phyloP scores from a whole-genome alignment of 2,797 vertebrate species.

The Propithecus perrieri region DNA sequence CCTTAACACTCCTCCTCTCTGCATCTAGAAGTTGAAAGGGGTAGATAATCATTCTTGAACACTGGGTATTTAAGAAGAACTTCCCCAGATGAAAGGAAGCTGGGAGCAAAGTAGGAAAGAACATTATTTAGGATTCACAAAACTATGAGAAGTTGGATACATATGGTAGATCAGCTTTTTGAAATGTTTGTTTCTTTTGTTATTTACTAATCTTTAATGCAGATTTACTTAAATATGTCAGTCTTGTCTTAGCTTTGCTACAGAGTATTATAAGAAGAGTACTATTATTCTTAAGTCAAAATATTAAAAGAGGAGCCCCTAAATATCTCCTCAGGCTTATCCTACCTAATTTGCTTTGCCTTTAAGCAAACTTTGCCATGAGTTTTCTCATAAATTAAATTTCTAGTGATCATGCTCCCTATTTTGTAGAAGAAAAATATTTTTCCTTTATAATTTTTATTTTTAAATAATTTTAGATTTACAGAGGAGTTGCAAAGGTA shows the following conservation, averaged over 20 bases:
- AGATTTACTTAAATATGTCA: neutral
- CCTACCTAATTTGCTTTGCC: neutral
- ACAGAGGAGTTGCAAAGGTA: neutral
- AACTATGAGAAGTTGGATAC: neutral
- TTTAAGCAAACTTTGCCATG: neutral
- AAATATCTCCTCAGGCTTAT: neutral
- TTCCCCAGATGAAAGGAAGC: neutral
- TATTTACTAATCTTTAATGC: neutral
- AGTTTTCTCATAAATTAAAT: neutral
- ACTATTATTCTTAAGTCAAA: neutral
- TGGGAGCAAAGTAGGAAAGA: neutral
- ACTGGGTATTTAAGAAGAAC: neutral
- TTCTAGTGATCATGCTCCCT: neutral
- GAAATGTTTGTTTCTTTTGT: neutral
- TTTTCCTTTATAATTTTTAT: neutral
- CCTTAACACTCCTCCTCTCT: neutral
- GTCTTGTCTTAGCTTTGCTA: neutral
- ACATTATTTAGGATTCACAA: neutral
- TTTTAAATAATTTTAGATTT: conserved; percentile 37
- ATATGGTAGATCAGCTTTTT: neutral
- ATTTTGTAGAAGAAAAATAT: neutral
- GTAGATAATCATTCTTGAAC: neutral
- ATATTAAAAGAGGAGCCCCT: neutral
- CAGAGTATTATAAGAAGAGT: neutral
- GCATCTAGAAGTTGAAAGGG: neutral